Percentiles rank a stretch among this genome's conserved stretches.
Evolutionary conservation across 1,140 invertebrate species (phyloP).

Genomic region (Philopotamus ludificatus): DNA sequence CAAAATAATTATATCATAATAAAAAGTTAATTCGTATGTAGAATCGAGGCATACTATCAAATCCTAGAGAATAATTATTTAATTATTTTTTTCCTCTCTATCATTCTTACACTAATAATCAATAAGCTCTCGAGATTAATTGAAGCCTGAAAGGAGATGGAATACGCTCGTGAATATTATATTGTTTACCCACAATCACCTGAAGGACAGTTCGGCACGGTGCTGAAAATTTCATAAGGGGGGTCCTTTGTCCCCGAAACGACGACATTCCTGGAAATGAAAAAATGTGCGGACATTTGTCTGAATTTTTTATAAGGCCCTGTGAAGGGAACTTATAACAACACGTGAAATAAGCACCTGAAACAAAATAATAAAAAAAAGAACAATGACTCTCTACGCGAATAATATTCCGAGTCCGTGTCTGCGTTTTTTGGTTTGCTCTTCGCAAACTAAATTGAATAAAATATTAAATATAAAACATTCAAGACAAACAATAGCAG

Average conservation of each 20-base stretch:
- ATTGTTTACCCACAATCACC: constrained; percentile 32
- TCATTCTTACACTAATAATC: constrained; percentile 22
- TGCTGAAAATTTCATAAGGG: constrained; percentile 32
- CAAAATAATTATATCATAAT: no score
- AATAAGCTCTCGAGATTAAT: constrained; percentile 7
- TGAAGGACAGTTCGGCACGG: constrained; percentile 30
- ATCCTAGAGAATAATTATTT: no score
- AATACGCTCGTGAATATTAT: constrained; percentile 26
- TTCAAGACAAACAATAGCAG: no score
- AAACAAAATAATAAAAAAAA: constrained; percentile 20
- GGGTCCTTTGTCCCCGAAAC: constrained; percentile 20
- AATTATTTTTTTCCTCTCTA: no score
- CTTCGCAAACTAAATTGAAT: no score
- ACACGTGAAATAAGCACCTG: constrained; percentile 28
- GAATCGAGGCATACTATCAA: no score
- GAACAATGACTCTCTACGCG: constrained; percentile 2
- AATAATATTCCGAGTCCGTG: no score
- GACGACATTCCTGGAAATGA: constrained; percentile 12
- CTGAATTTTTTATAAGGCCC: constrained; percentile 36
- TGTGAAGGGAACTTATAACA: constrained; percentile 26
- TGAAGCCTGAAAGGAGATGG: not conserved
- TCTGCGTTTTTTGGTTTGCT: no score
- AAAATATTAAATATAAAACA: no score
- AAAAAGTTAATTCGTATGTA: no score
- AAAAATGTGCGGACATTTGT: constrained; percentile 35